Base-by-base conservation (phyloP, 2,888 invertebrate genomes). In the Thumatha senex region DNA sequence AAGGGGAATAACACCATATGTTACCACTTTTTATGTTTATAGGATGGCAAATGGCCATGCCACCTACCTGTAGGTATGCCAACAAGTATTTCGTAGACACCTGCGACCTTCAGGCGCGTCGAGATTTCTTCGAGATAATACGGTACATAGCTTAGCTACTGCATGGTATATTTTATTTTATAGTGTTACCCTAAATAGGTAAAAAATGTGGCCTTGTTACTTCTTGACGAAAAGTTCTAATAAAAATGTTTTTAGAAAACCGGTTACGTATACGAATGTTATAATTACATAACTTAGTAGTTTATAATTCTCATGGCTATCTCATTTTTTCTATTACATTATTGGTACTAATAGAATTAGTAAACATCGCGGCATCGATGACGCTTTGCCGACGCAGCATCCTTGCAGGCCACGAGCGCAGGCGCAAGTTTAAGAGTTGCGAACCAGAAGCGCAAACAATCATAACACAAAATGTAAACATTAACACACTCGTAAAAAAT, bases 401-500 rank as follows among this genome's bases (percentile, higher is more conserved):
- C 31, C 11, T 18, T 11, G 10, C 30, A 29, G 36, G n/a, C 39
- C 33, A 40, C 40, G 39, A 18, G 44, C 38, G 45, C 44, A 11
- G 45, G 10, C 15, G 11, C 34, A 24, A 13, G 10, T 8, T 1
- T 9, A n/a, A 13, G 33, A 29, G 36, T 43, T 39, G 52, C 45
- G 36, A 45, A 42, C 44, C 61, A 58, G 56, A 30, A 56, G 41
- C 49, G 40, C 63, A 45, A 55, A 61, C 64, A 46, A 46, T 40
- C 51, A 51, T 61, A 63, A 63, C 57, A 62, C 56, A 56, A 54
- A 63, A 67, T 51, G 58, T 58, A 61, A 70, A 72, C 68, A 70
- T 63, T 58, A 46, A 59, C 63, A 63, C 60, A 62, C 48, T 67
- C 69, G 64, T 72, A 69, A 70, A 70, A 72, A 66, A 64, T 63